Evolutionary conservation across 2,888 invertebrate genomes (phyloP).

Genomic region (Merodon equestris): DNA sequence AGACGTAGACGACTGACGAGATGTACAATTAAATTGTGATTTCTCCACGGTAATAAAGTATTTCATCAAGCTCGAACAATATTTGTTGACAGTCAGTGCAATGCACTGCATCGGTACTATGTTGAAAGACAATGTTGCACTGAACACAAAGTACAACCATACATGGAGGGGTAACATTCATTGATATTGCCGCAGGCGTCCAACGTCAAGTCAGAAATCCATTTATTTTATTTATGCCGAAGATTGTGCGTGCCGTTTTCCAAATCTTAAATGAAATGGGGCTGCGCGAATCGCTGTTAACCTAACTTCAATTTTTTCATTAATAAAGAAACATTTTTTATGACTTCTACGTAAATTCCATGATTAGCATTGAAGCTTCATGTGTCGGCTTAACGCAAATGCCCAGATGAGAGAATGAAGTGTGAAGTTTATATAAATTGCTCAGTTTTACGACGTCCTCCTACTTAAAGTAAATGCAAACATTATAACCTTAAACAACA

Average conservation of each 20-base stretch:
- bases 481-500: conserved; percentile 58
- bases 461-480: conserved; percentile 62
- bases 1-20: conserved; percentile 39
- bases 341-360: conserved; percentile 68
- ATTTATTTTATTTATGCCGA: conserved; percentile 67
- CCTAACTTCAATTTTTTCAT: conserved; percentile 68
- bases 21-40: conserved; percentile 67
- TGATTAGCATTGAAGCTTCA: conserved; percentile 57
- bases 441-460: conserved; percentile 45
- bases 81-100: conserved; percentile 63
- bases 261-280: conserved; percentile 68
- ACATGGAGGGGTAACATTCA: conserved; percentile 45
- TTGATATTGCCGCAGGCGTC: conserved; percentile 62
- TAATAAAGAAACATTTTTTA: conserved; percentile 68
- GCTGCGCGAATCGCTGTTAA: conserved; percentile 68
- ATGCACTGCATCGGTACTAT: conserved; percentile 13
- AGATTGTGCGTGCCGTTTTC: conserved; percentile 69
- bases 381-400: conserved; percentile 35
- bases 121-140: conserved; percentile 44
- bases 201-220: conserved; percentile 64
- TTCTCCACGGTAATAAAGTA: conserved; percentile 66
- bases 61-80: conserved; percentile 66
- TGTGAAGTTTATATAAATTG: conserved; percentile 69
- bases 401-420: conserved; percentile 62
- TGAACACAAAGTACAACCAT: conserved; percentile 32